Percentiles rank a stretch among this genome's conserved stretches.
Evolutionary conservation across 2,888 invertebrate genomes (phyloP).

Genomic region (Mythimna pallens): DNA sequence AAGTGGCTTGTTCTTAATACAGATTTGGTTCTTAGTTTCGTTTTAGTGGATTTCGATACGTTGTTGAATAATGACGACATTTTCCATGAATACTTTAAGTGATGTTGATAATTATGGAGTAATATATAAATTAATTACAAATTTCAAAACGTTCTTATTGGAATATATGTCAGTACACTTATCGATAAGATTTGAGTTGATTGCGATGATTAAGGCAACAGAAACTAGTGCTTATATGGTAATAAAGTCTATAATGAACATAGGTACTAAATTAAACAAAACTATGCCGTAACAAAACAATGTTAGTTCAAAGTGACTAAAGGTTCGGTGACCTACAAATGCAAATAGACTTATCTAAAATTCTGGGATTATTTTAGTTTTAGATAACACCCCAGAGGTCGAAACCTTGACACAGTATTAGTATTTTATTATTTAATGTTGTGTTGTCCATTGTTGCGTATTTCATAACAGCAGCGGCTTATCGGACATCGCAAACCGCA

Average conservation of each 20-base stretch:
- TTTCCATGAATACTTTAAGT: constrained; percentile 32
- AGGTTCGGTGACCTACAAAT: constrained; percentile 31
- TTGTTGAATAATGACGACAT: constrained; percentile 14
- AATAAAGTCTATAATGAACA: constrained; percentile 16
- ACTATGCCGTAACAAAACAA: constrained; percentile 6
- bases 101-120: constrained; percentile 11
- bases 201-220: constrained; percentile 45
- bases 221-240: constrained; percentile 32
- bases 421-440: constrained; percentile 17
- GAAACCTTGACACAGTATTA: constrained; percentile 38
- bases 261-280: constrained; percentile 13
- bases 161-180: constrained; percentile 65
- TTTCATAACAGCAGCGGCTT: constrained; percentile 51
- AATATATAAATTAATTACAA: constrained; percentile 27
- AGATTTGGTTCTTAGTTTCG: constrained; percentile 7
- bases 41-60: constrained; percentile 6
- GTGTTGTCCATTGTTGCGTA: constrained; percentile 22
- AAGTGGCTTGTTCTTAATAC: neutral
- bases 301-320: constrained; percentile 9
- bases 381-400: constrained; percentile 46
- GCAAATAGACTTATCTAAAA: constrained; percentile 44
- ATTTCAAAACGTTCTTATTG: constrained; percentile 34
- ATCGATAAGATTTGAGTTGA: constrained; percentile 65
- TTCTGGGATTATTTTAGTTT: constrained; percentile 38
- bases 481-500: constrained; percentile 60